phyloP scores from a whole-genome alignment of 2,113 vertebrate genomes.

The Sclerurus mexicanus region DNA sequence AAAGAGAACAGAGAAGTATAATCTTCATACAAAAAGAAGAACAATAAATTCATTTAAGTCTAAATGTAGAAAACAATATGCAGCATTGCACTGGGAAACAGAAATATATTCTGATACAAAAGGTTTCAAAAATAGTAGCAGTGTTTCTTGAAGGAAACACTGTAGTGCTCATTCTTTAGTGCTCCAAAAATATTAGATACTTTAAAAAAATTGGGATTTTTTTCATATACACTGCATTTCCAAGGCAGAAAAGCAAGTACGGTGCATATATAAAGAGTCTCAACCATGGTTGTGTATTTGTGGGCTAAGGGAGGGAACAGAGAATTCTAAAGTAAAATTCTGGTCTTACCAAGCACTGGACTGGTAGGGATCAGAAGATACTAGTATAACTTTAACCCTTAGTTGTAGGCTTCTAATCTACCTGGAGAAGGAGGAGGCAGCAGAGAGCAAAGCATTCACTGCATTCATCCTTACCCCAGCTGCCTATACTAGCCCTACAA shows the following conservation, averaged over 20 bases:
- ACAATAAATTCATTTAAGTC: not conserved
- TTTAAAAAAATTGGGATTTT: not conserved
- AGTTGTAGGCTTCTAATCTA: not conserved
- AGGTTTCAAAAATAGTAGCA: not conserved
- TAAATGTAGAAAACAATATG: not conserved
- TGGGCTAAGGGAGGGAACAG: not conserved
- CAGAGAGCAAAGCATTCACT: not conserved
- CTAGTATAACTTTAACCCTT: not conserved
- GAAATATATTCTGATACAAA: not conserved
- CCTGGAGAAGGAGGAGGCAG: not conserved
- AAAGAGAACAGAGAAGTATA: not conserved
- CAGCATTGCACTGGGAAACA: constrained; percentile 20
- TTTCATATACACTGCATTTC: not conserved
- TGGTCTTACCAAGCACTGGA: not conserved
- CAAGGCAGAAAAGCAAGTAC: not conserved
- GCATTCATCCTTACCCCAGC: not conserved
- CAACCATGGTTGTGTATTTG: not conserved
- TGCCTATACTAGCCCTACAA: not conserved
- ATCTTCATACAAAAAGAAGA: constrained; percentile 25
- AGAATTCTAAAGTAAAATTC: not conserved
- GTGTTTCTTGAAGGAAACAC: not conserved
- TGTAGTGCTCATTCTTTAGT: not conserved
- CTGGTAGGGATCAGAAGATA: not conserved
- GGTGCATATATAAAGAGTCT: not conserved
- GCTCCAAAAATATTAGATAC: not conserved